Base-by-base conservation (phyloP, 2,797 vertebrate species). In the Chaenodraco wilsoni region DNA sequence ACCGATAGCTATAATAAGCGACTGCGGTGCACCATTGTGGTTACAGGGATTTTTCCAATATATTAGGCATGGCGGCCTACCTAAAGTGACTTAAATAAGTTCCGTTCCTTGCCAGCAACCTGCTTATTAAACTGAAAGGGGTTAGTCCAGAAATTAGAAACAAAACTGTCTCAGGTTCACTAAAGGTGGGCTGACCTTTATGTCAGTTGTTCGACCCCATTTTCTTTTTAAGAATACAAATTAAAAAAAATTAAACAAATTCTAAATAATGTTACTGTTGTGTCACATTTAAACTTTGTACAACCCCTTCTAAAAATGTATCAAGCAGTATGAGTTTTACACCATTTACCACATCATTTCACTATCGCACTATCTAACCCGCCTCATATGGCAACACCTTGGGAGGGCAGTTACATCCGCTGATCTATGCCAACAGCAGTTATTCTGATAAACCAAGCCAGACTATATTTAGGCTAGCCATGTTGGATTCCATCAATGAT, bases 301-400 rank as follows among this genome's bases (percentile, higher is more conserved):
- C 0, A 33, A 33, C 7, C 0, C 7, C 9, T n/a, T 27, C 17
- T 27, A 40, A 15, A 40, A 33, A 9, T 41, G 23, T 12, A 62
- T 52, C 8, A 56, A 11, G 31, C 10, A 50, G 15, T 23, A 21
- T 16, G 8, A 23, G 33, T 37, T 37, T 37, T 9, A 37, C 0
- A 13, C 33, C 41, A 17, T 21, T 33, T 12, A 11, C 45, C 2
- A 59, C 64, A 58, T 59, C 43, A 15, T 52, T 58, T 23, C 55
- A 46, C 15, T 45, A 57, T 54, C 48, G 44, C 55, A 65, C 52
- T 37, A 59, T 79, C 69, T 60, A 40, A 69, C n/a, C 49, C 57
- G 49, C 72, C 58, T 88, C 88, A 91, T 86, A 93, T 89, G 90
- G 90, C 8, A 65, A 71, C 74, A 81, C 88, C 71, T 67, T 65